A percentile compares a stretch with the other conserved stretches of the same genome.
These are phyloP conservation scores for Chaitophorus viminalis DNA, from an alignment of 2,888 invertebrate genomes.

Conservation along the genomic window DNA sequence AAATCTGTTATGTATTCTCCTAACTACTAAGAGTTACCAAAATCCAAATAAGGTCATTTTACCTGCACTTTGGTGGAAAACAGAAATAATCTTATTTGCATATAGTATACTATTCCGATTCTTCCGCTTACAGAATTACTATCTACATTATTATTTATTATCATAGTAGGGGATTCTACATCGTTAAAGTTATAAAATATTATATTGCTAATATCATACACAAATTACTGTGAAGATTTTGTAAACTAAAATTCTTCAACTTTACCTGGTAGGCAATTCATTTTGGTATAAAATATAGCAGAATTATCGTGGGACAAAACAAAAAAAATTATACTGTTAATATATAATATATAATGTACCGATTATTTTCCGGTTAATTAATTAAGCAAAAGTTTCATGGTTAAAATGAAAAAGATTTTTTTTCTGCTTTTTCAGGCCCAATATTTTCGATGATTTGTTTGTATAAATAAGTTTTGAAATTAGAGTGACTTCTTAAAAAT, in stretches of 20 bases:
- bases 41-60: conserved; percentile 27
- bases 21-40: conserved; percentile 14
- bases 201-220: not conserved
- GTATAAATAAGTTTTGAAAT: too few relatives aligned
- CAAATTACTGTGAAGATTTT: not conserved
- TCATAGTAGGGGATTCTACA: not conserved
- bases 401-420: too few relatives aligned
- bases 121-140: conserved; percentile 27
- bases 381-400: too few relatives aligned
- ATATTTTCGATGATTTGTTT: too few relatives aligned
- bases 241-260: not conserved
- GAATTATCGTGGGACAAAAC: too few relatives aligned
- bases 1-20: not conserved
- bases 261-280: too few relatives aligned
- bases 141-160: conserved; percentile 13
- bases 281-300: too few relatives aligned
- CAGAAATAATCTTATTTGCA: conserved; percentile 36
- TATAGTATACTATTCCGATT: conserved; percentile 26
- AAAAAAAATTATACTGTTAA: too few relatives aligned
- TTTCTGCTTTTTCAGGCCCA: too few relatives aligned
- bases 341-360: too few relatives aligned
- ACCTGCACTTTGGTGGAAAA: conserved; percentile 33
- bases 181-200: not conserved
- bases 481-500: too few relatives aligned
- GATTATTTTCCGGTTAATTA: too few relatives aligned